Evolutionary conservation across 2,888 invertebrate species (phyloP), one percentile per base, ranked within the genome.

Genomic region (Tiphia femorata): DNA sequence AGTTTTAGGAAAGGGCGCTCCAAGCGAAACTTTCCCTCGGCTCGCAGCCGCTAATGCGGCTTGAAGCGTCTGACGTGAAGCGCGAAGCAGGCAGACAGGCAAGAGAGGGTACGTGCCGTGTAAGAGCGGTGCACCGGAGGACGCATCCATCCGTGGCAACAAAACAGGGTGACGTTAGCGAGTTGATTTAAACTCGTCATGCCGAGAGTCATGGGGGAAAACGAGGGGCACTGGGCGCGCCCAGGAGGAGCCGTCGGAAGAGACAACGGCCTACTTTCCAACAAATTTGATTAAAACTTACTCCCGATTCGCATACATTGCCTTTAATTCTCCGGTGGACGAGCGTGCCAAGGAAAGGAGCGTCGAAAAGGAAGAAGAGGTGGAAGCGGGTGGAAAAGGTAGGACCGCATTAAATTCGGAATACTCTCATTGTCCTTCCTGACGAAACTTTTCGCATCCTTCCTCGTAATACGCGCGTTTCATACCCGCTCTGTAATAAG

Each of bases 231-330:
- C 29, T 40, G 30, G 25, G 16, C n/a, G 8, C 17, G 27, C 25
- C n/a, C n/a, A n/a, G 40, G 27, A 47, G 12, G 19, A 47, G 23
- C 16, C 27, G 29, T 25, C 21, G 23, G 14, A 23, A 35, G 23
- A 42, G 44, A 33, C 23, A 23, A 5, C 49, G 57, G 49, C 61
- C 63, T 49, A 67, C 56, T 68, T 68, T 58, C 44, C 17, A 68
- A 64, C 59, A 68, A 68, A 64, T 66, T 68, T 66, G 63, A 68
- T 68, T 66, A 66, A 68, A 68, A 66, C 62, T 66, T 62, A 40
- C 46, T 60, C 46, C 58, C 54, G 56, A 64, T 67, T 65, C 61
- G 49, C 67, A 65, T 65, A 61, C 56, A 60, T 65, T 67, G 56
- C 47, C 53, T 63, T 44, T 63, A 65, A 67, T 67, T 67, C 60